Percentiles rank a stretch among this genome's conserved stretches.
Evolutionary conservation across 2,113 vertebrate genomes (phyloP).

Genomic region (Mirounga angustirostris): DNA sequence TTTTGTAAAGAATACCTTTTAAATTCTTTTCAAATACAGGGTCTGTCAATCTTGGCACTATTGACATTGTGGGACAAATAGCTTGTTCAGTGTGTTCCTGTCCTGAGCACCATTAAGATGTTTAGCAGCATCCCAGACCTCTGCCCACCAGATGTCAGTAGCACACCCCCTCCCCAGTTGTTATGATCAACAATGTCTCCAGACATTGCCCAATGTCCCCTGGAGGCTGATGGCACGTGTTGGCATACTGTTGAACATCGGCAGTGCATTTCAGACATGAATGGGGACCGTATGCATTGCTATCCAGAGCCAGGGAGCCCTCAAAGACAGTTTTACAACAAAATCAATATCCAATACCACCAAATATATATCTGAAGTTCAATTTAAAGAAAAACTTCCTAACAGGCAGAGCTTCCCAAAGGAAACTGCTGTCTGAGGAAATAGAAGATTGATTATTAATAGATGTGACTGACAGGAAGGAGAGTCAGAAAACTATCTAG

Average conservation of each 20-base stretch:
- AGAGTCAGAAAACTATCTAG: accelerated
- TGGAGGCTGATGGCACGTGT: no score
- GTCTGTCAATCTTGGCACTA: background rate
- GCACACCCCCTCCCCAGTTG: accelerated
- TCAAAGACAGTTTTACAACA: background rate
- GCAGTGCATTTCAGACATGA: background rate
- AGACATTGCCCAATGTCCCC: background rate
- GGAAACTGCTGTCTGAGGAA: background rate
- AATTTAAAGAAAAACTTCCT: background rate
- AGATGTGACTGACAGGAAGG: no score
- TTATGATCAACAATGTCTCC: background rate
- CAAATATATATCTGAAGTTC: background rate
- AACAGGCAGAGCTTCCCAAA: background rate
- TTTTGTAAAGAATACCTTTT: background rate
- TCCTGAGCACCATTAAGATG: no score
- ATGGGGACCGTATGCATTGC: accelerated
- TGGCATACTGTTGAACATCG: accelerated
- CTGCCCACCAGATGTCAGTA: background rate
- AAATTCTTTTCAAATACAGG: background rate
- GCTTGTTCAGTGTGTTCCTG: background rate
- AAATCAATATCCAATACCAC: background rate
- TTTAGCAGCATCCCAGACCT: no score
- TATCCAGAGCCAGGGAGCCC: background rate
- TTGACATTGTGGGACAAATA: background rate
- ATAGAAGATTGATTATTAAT: accelerated